Percentiles rank a stretch among this genome's conserved stretches.
Conservation (phyloP, 2,888 invertebrate genomes). For the Cantharis rufa region DNA sequence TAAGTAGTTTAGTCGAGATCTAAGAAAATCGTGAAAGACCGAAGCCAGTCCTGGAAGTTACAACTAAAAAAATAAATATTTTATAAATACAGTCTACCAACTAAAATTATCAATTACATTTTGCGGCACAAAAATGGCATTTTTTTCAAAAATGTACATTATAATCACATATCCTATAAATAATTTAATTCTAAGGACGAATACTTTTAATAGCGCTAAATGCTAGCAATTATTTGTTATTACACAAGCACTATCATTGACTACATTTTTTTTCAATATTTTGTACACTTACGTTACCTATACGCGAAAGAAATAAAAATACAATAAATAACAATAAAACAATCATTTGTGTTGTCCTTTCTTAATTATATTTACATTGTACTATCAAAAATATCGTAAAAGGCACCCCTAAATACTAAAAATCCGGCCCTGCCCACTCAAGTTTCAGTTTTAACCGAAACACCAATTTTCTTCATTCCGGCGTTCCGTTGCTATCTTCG, state of each 20-base stretch:
- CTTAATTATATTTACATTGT: slow-evolving; percentile 6
- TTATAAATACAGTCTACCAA: slow-evolving; percentile 21
- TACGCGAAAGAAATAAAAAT: background rate
- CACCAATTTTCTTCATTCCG: slow-evolving; percentile 32
- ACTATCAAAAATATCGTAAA: slow-evolving; percentile 2
- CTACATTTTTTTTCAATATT: background rate
- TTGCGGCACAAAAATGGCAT: slow-evolving; percentile 7
- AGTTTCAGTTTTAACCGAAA: background rate
- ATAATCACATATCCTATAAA: slow-evolving; percentile 12
- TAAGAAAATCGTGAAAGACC: background rate
- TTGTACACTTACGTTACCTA: background rate
- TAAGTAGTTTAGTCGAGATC: background rate
- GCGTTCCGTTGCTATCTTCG: slow-evolving; percentile 46
- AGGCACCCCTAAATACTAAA: background rate
- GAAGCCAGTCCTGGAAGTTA: background rate
- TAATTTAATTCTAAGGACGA: slow-evolving; percentile 10
- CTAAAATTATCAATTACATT: slow-evolving; percentile 7
- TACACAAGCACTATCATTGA: slow-evolving; percentile 15
- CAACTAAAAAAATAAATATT: slow-evolving; percentile 20
- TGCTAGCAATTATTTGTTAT: slow-evolving; percentile 11
- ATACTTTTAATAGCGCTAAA: slow-evolving; percentile 17
- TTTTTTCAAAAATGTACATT: slow-evolving; percentile 8
- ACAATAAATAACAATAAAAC: background rate
- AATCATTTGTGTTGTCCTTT: background rate
- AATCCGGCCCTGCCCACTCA: background rate